A percentile compares a stretch with the other conserved stretches of the same genome.
phyloP scores from a whole-genome alignment of 2,797 vertebrate species.

The Ceryle rudis region DNA sequence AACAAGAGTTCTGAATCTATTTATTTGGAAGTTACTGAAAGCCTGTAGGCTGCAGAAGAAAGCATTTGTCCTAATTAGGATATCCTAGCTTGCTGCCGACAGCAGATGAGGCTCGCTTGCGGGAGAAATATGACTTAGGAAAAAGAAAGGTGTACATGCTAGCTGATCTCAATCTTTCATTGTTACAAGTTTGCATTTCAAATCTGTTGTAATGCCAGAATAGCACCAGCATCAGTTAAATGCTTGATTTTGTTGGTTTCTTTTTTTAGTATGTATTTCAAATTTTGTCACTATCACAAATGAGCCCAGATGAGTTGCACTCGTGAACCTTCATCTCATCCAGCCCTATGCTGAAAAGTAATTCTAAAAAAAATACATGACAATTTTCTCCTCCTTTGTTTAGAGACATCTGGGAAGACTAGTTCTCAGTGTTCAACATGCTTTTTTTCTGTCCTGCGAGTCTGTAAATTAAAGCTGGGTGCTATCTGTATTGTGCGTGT shows the following conservation, averaged over 20 bases:
- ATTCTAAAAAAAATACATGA: neutral
- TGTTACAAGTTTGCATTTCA: neutral
- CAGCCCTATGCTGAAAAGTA: neutral
- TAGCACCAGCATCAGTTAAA: neutral
- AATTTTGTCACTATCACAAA: neutral
- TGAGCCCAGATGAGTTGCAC: neutral
- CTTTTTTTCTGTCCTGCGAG: neutral
- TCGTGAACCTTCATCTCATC: neutral
- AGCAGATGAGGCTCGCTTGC: neutral
- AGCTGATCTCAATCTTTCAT: neutral
- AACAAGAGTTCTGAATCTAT: neutral
- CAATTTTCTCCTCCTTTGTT: neutral
- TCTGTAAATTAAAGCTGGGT: neutral
- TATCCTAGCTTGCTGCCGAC: neutral
- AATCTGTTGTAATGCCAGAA: neutral
- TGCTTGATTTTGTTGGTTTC: too few relatives aligned
- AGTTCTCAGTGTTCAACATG: neutral
- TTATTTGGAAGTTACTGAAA: neutral
- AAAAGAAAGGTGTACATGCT: neutral
- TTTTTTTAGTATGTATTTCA: neutral
- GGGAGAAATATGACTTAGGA: neutral
- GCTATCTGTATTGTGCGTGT: neutral
- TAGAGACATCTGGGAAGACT: neutral
- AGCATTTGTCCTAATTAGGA: neutral
- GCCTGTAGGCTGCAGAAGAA: neutral